A percentile compares a stretch with the other conserved stretches of the same genome.
phyloP scores from a whole-genome alignment of 2,797 vertebrate genomes.

The Lutjanus argentimaculatus region DNA sequence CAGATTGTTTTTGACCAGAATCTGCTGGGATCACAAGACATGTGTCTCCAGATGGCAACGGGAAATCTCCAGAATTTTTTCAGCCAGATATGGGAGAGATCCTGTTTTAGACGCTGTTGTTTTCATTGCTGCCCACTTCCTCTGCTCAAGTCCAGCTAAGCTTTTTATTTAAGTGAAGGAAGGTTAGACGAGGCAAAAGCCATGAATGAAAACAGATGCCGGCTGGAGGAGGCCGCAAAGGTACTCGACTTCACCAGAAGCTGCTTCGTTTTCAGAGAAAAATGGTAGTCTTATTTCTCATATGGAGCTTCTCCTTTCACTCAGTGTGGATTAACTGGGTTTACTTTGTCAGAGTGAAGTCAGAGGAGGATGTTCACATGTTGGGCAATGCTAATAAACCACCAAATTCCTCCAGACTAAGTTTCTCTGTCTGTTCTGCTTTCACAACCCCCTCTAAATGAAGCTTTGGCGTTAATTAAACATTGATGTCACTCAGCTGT shows the following conservation, averaged over 20 bases:
- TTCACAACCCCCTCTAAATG: background rate
- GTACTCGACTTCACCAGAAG: conserved; percentile 9
- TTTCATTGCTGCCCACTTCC: conserved; percentile 76
- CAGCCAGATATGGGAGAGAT: conserved; percentile 55
- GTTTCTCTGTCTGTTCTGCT: conserved; percentile 22
- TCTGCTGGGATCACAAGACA: conserved; percentile 64
- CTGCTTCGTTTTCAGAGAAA: conserved; percentile 40
- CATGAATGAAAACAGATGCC: conserved; percentile 68
- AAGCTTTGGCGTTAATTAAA: conserved; percentile 14
- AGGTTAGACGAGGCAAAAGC: conserved; percentile 61
- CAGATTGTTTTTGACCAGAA: conserved; percentile 70
- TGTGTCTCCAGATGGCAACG: conserved; percentile 62
- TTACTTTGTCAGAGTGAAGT: conserved; percentile 47
- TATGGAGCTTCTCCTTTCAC: conserved; percentile 40
- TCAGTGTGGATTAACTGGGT: conserved; percentile 40
- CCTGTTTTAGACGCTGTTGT: conserved; percentile 60
- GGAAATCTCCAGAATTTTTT: conserved; percentile 42
- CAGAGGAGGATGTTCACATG: conserved; percentile 44
- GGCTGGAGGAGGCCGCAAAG: conserved; percentile 7
- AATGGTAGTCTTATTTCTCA: conserved; percentile 27
- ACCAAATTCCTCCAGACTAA: conserved; percentile 42
- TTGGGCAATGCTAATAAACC: conserved; percentile 61
- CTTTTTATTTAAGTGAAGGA: conserved; percentile 55
- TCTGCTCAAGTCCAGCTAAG: conserved; percentile 51
- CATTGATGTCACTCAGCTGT: conserved; percentile 12